These are phyloP conservation scores for Oligia fasciuncula DNA, from an alignment of 2,888 invertebrate genomes.

Conservation along the genomic window DNA sequence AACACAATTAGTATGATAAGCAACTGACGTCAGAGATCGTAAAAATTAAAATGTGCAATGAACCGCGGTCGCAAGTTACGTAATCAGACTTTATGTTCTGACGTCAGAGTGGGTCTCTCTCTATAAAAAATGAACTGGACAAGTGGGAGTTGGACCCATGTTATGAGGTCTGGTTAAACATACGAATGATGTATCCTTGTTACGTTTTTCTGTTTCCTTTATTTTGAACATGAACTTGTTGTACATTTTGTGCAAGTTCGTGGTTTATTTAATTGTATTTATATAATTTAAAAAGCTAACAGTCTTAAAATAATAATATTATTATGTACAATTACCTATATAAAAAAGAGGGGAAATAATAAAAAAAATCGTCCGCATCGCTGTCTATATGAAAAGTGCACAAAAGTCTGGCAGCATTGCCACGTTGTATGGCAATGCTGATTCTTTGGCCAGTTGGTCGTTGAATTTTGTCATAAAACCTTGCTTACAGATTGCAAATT, in stretches of 20 bases:
- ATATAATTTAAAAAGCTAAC: too few relatives aligned
- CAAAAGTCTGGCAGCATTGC: too few relatives aligned
- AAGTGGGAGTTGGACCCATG: constrained; percentile 30
- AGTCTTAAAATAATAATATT: too few relatives aligned
- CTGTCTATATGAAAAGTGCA: too few relatives aligned
- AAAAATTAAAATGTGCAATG: constrained; percentile 59
- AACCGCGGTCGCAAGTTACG: constrained; percentile 39
- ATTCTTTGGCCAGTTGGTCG: background rate
- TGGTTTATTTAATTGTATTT: too few relatives aligned
- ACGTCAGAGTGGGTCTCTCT: constrained; percentile 21
- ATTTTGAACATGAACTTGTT: background rate
- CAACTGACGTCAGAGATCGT: constrained; percentile 26
- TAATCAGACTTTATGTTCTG: constrained; percentile 53
- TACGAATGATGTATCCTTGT: constrained; percentile 19
- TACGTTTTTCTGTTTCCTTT: constrained; percentile 8
- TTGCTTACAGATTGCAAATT: background rate
- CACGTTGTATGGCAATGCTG: background rate
- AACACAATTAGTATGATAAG: constrained; percentile 25
- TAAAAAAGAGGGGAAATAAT: too few relatives aligned
- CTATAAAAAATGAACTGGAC: constrained; percentile 52
- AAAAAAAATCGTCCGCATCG: too few relatives aligned
- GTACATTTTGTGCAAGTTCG: background rate
- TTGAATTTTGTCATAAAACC: background rate
- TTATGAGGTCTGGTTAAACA: constrained; percentile 21
- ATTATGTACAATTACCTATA: too few relatives aligned